Evolutionary conservation across 2,113 vertebrate genomes (phyloP), one percentile per base, ranked within the genome.

Genomic region (Chiloscyllium plagiosum): DNA sequence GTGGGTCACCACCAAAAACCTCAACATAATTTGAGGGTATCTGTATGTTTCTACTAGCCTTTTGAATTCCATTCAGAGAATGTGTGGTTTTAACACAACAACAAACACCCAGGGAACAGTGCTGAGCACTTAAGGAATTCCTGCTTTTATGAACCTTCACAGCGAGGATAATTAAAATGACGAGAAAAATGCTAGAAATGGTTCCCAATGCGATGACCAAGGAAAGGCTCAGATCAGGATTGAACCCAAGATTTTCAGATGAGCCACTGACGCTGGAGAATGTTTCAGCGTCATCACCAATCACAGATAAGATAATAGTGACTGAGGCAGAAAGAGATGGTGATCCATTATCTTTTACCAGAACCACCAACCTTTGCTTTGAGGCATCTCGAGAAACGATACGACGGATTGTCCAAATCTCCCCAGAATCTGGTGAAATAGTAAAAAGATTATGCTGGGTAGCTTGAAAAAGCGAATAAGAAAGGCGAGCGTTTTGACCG

Each of bases 271-370:
- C 96, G 90, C 68, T 96, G 47, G 85, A 96, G 68, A 96, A 96
- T 26, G 97, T 96, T 95, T 97, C 96, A 78, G 97, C 96, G 1
- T 97, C 96, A 65, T 96, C 97, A 95, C 97, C 96, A 19, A 96
- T 96, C 87, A 97, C 95, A 33, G 96, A 95, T 26, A 97, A 20
- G 17, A 96, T 90, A 1, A 97, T 85, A 13, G 52, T 96, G 56
- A 97, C 89, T 20, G 97, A 97, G 68, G 96, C 95, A 89, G 96
- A 97, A 0, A 97, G 93, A 20, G 96, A 20, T 15, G 96, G 97
- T 61, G 96, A 95, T 47, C 97, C 96, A 69, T 96, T 96, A 66
- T 97, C 97, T 92, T 97, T 96, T 52, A 97, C 96, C 29, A 96
- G 68, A 22, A 97, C 95, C 69, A 96, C 95, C 8, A 96, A 94